phyloP scores from a whole-genome alignment of 2,797 vertebrate species.

The Periophthalmus magnuspinnatus region DNA sequence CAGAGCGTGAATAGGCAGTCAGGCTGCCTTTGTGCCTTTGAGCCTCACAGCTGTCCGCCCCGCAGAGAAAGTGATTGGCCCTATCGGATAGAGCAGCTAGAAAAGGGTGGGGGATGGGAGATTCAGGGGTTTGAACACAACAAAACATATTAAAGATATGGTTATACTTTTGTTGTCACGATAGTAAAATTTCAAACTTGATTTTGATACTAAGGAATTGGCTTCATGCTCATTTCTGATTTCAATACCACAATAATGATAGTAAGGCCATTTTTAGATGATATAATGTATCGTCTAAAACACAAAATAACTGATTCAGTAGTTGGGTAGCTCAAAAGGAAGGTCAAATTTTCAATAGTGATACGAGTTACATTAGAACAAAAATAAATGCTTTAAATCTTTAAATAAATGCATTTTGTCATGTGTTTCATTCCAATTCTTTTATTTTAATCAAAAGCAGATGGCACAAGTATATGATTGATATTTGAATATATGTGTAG shows the following conservation, averaged over 20 bases:
- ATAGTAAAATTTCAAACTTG: too few relatives aligned
- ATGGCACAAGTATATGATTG: not conserved
- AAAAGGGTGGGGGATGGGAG: conserved; percentile 28
- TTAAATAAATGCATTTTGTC: not conserved
- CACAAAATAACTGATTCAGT: too few relatives aligned
- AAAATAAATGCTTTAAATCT: not conserved
- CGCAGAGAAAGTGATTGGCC: conserved; percentile 8
- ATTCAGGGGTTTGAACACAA: not conserved
- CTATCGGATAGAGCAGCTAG: conserved; percentile 18
- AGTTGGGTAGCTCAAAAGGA: not conserved
- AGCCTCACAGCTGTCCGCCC: conserved; percentile 63
- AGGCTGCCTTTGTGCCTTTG: conserved; percentile 64
- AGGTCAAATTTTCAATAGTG: too few relatives aligned
- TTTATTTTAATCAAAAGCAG: not conserved
- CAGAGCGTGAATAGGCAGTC: conserved; percentile 66
- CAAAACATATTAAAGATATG: not conserved
- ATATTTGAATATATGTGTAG: not conserved
- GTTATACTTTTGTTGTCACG: too few relatives aligned
- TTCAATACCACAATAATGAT: too few relatives aligned
- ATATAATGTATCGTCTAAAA: too few relatives aligned
- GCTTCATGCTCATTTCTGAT: too few relatives aligned
- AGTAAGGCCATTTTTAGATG: too few relatives aligned
- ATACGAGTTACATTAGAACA: not conserved
- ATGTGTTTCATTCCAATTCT: not conserved
- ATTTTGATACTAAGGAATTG: too few relatives aligned